Evolutionary conservation across 2,797 vertebrate genomes (phyloP), one percentile per base, ranked within the genome.

Genomic region (Rousettus madagascariensis): DNA sequence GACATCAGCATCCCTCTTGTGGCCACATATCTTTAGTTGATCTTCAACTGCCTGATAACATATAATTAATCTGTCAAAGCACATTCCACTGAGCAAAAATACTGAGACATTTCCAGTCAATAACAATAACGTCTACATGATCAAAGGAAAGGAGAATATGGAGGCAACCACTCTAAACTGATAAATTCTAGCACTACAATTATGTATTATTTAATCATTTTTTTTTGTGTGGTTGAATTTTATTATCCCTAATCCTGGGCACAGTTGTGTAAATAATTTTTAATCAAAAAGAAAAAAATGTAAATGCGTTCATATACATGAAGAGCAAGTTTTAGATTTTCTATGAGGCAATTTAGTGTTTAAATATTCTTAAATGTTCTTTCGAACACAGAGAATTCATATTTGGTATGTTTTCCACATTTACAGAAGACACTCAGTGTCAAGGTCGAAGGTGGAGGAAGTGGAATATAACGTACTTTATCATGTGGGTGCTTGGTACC

Each of bases 1-100:
- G 77, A 99, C 98, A 94, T 99, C 98, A 43, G 30, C 11, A 28
- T 97, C 97, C 68, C 87, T 99, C 98, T 88, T 99, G 94, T 98
- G 98, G 88, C 98, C 98, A 96, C 96, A 77, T 78, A 97, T 98
- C 95, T 98, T 98, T 83, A 98, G 91, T 80, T 96, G 97, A 11
- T 98, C 97, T 97, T 98, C 94, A 86, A 99, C 88, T 91, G 98
- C 97, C 99, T 99, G 97, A 66, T 77, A 97, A 97, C 46, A 98
- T 41, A 98, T 36, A 98, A 98, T 96, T 96, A 97, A 97, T 75
- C 91, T 78, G 91, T 82, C 95, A 97, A 96, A 93, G 83, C 65
- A 79, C 97, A 97, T 80, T 92, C 36, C 95, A 71, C 59, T 74
- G 97, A 86, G 82, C 96, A 84, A 97, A 96, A 93, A 86, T 49